Conservation (phyloP, 2,888 invertebrate genomes). For the Taphrorychus bicolor region DNA sequence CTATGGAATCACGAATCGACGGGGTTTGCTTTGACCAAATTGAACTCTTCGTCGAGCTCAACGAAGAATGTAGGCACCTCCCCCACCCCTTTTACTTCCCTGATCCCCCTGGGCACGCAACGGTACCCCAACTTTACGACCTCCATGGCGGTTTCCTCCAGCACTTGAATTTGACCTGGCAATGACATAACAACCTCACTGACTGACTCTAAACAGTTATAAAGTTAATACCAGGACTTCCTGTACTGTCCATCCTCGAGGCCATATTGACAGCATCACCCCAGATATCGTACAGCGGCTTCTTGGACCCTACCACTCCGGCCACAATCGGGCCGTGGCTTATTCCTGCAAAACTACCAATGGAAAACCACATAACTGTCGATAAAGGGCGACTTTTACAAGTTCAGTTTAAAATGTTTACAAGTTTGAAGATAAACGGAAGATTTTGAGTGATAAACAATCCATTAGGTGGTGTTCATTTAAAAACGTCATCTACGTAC, state of each 20-base stretch:
- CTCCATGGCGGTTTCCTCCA: conserved; percentile 74
- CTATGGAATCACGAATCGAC: background rate
- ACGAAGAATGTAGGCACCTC: conserved; percentile 77
- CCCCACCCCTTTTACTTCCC: conserved; percentile 74
- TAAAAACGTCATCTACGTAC: too few relatives aligned
- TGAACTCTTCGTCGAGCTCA: conserved; percentile 65
- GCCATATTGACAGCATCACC: conserved; percentile 97
- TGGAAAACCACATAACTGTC: background rate
- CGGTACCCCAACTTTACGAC: conserved; percentile 72
- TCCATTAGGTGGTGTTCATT: too few relatives aligned
- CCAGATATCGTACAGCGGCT: conserved; percentile 97
- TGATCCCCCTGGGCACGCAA: conserved; percentile 74
- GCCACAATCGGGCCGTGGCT: conserved; percentile 91
- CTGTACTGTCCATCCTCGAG: conserved; percentile 94
- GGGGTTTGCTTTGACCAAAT: conserved; percentile 34
- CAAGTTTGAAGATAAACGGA: too few relatives aligned
- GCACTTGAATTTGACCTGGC: conserved; percentile 60
- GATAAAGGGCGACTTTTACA: conserved; percentile 22
- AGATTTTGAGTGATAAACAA: too few relatives aligned
- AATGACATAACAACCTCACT: too few relatives aligned
- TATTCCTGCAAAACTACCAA: conserved; percentile 68
- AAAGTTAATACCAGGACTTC: conserved; percentile 72
- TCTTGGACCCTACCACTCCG: conserved; percentile 92
- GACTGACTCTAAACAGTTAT: background rate
- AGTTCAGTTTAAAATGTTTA: too few relatives aligned